These are phyloP conservation scores for Lepus timidus DNA, from an alignment of 2,113 vertebrate genomes.

Conservation along the genomic window DNA sequence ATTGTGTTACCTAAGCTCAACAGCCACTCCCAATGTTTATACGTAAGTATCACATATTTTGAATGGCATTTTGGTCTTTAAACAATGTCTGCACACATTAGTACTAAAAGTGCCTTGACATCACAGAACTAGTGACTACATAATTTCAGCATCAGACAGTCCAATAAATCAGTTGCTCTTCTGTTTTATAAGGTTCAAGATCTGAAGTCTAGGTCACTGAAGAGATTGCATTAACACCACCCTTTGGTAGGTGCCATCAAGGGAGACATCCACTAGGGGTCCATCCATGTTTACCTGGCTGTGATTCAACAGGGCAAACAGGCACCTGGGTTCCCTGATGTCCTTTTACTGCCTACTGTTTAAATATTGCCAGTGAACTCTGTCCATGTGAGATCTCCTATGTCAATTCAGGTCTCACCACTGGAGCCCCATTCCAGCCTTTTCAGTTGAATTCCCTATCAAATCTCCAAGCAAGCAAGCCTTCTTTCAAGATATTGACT, in stretches of 20 bases:
- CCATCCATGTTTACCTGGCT: slow-evolving; percentile 5
- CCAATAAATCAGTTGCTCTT: slow-evolving; percentile 15
- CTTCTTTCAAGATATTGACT: background rate
- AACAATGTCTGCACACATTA: slow-evolving; percentile 17
- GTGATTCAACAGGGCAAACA: slow-evolving; percentile 37
- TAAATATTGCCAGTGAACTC: slow-evolving; percentile 18
- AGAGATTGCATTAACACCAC: slow-evolving; percentile 23
- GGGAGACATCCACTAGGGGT: background rate
- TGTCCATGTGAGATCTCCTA: slow-evolving; percentile 14
- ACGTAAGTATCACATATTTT: slow-evolving; percentile 26
- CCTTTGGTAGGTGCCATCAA: background rate
- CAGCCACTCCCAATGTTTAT: slow-evolving; percentile 30
- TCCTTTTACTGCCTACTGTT: slow-evolving; percentile 38
- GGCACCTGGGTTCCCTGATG: background rate
- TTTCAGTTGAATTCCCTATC: slow-evolving; percentile 33
- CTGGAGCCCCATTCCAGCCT: slow-evolving; percentile 22
- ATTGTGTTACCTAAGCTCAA: background rate
- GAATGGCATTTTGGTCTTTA: slow-evolving; percentile 54
- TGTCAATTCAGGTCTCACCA: slow-evolving; percentile 34
- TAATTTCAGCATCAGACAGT: slow-evolving; percentile 37
- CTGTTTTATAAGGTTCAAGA: slow-evolving; percentile 32
- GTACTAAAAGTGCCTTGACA: slow-evolving; percentile 37
- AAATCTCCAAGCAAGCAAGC: slow-evolving; percentile 60
- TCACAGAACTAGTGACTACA: slow-evolving; percentile 18
- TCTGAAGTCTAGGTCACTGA: background rate